phyloP scores from a whole-genome alignment of 2,888 invertebrate genomes.

The Apodemia duryi region DNA sequence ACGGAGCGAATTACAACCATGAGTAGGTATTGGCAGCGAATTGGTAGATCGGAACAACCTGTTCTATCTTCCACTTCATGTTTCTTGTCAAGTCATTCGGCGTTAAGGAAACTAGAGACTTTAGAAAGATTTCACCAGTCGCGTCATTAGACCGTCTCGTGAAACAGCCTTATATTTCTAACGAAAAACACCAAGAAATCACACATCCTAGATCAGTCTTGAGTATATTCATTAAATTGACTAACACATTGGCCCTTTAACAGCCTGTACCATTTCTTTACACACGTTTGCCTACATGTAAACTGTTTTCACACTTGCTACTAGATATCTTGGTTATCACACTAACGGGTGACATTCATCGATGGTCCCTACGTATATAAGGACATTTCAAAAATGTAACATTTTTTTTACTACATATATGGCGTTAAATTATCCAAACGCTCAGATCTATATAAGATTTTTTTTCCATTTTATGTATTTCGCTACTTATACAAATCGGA shows the following conservation, averaged over 20 bases:
- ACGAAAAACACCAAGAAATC: constrained; percentile 31
- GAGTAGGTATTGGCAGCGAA: neutral
- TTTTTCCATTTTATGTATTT: no score
- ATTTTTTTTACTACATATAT: no score
- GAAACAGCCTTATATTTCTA: constrained; percentile 10
- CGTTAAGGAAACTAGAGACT: neutral
- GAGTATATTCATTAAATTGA: constrained; percentile 68
- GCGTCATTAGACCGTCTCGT: neutral
- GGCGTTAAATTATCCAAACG: no score
- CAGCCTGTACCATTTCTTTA: neutral
- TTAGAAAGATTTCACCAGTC: neutral
- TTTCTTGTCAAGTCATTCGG: neutral
- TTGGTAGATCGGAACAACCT: neutral
- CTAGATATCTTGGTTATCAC: no score
- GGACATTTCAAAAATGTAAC: no score
- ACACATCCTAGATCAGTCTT: constrained; percentile 67
- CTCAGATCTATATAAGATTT: no score
- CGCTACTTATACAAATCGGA: no score
- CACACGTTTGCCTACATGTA: neutral
- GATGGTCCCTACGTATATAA: no score
- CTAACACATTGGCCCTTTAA: constrained; percentile 41
- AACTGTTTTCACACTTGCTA: neutral
- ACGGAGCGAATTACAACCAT: no score
- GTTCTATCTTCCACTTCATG: neutral
- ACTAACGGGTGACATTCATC: no score